A percentile compares a stretch with the other conserved stretches of the same genome.
phyloP scores from a whole-genome alignment of 2,113 vertebrate genomes.

The Bathybates hornii region DNA sequence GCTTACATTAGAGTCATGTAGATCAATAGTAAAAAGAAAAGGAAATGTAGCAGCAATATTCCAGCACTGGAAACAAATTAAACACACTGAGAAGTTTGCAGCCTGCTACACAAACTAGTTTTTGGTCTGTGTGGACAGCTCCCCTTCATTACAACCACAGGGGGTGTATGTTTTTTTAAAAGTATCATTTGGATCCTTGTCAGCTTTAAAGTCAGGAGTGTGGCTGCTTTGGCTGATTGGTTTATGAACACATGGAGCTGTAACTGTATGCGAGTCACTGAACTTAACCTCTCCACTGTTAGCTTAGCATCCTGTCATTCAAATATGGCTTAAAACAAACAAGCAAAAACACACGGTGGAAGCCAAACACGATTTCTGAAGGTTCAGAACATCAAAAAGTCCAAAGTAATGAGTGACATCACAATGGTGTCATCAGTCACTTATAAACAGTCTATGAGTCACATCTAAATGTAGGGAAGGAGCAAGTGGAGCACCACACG shows the following conservation, averaged over 20 bases:
- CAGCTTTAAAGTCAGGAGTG: neutral
- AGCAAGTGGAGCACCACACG: neutral
- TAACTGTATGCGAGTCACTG: neutral
- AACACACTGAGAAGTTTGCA: neutral
- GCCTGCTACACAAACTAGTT: neutral
- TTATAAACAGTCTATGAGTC: neutral
- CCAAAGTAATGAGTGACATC: neutral
- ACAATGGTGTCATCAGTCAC: neutral
- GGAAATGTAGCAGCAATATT: fast-evolving
- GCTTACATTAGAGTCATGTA: neutral
- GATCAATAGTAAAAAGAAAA: neutral
- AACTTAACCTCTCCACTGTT: neutral
- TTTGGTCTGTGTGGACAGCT: neutral
- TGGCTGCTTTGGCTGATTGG: neutral
- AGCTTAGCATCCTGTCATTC: neutral
- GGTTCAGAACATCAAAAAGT: neutral
- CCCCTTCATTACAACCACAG: neutral
- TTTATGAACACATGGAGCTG: neutral
- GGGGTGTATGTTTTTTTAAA: neutral
- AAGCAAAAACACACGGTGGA: neutral
- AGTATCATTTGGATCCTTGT: neutral
- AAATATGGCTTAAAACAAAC: neutral
- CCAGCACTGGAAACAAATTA: neutral
- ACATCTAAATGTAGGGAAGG: neutral
- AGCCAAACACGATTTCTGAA: neutral